Evolutionary conservation across 1,140 invertebrate species (phyloP), one percentile per base, ranked within the genome.

Genomic region (Littorina saxatilis): DNA sequence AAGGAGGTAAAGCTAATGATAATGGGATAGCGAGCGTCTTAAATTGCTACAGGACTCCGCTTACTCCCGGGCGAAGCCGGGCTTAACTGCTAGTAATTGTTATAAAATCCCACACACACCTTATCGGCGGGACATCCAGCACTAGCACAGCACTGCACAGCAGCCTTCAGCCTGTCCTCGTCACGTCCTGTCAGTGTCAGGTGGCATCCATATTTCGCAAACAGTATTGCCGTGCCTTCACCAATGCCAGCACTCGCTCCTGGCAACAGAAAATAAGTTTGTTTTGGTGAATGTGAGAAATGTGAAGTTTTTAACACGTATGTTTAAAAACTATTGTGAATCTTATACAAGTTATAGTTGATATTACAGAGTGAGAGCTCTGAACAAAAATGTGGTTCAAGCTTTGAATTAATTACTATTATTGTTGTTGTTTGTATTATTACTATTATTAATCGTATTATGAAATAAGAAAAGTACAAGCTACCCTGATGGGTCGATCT

Each of bases 241-340:
- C 85, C 84, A 50, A 87, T 85, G 40, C 86, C 84, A 40, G 84
- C 68, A 74, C 84, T 88, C 0, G 84, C 82, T 29, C 87, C 86
- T 88, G 58, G 5, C 11, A 23, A 29, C 61, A 63, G 9, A 32
- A 63, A 61, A 61, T 7, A 23, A 61, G 27, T 0, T 0, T 20
- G 47, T 20, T n/a, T n/a, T n/a, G n/a, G n/a, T n/a, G n/a, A n/a
- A n/a, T n/a, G n/a, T n/a, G n/a, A n/a, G n/a, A n/a, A n/a, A n/a
- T n/a, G n/a, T n/a, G n/a, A n/a, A n/a, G n/a, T n/a, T n/a, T n/a
- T n/a, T n/a, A n/a, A 52, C 1, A 52, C 23, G 47, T 52, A 52
- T 52, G 23, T 52, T 15, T 52, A 50, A 50, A 52, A 15, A 52
- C 23, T 20, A 15, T 15, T 52, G 23, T 20, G 23, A 11, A 52